phyloP scores from a whole-genome alignment of 1,140 invertebrate species.

The Drosophila ogumai region DNA sequence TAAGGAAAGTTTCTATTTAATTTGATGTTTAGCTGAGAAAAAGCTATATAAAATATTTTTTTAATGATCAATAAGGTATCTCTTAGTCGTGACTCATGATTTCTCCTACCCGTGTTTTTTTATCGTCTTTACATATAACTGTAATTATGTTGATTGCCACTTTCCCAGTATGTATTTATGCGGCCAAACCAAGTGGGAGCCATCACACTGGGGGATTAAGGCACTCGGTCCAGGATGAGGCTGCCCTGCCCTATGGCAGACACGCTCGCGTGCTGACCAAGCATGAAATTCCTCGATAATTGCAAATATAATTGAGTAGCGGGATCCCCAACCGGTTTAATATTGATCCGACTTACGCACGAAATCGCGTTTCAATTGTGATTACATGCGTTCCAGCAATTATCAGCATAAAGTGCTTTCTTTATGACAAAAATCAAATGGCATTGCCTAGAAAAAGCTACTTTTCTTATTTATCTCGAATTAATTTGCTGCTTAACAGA shows the following conservation, averaged over 20 bases:
- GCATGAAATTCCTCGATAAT: slow-evolving; percentile 61
- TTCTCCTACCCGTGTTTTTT: slow-evolving; percentile 16
- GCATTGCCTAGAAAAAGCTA: not conserved
- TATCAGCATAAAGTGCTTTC: not conserved
- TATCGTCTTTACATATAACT: slow-evolving; percentile 24
- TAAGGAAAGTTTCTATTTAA: too few species aligned
- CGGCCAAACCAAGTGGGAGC: slow-evolving; percentile 30
- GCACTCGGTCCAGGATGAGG: slow-evolving; percentile 5
- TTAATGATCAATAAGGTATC: slow-evolving; percentile 11
- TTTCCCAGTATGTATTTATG: slow-evolving; percentile 48
- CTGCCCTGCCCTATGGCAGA: not conserved
- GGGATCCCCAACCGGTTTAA: slow-evolving; percentile 22
- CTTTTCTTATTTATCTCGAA: not conserved
- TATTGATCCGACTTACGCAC: slow-evolving; percentile 45
- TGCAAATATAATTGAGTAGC: slow-evolving; percentile 56
- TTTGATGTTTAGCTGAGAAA: not conserved
- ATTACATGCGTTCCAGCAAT: slow-evolving; percentile 29
- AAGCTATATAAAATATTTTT: not conserved
- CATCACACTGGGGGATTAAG: slow-evolving; percentile 47
- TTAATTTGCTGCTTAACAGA: slow-evolving; percentile 8
- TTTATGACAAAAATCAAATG: slow-evolving; percentile 6
- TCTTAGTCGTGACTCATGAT: not conserved
- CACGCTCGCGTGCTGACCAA: slow-evolving; percentile 38
- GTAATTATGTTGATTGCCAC: slow-evolving; percentile 65
- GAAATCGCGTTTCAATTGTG: slow-evolving; percentile 26